phyloP scores from a whole-genome alignment of 2,888 invertebrate genomes.

The Noctua fimbriata region DNA sequence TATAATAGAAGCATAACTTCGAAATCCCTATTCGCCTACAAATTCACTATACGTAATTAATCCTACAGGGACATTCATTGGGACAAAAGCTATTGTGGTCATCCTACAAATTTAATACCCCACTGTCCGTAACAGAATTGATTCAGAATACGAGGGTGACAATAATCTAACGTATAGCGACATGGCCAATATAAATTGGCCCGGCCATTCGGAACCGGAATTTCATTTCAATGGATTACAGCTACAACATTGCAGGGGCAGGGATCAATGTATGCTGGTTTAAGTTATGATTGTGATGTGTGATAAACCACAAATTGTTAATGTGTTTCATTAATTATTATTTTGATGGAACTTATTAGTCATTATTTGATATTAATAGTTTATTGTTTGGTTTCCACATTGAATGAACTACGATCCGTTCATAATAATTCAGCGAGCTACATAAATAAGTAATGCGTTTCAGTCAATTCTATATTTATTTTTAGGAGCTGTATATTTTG shows the following conservation, averaged over 20 bases:
- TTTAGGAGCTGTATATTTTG: neutral
- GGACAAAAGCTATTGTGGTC: slow-evolving; percentile 52
- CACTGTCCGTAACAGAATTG: slow-evolving; percentile 63
- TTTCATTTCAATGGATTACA: slow-evolving; percentile 48
- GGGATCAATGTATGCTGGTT: slow-evolving; percentile 50
- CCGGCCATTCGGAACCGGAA: slow-evolving; percentile 50
- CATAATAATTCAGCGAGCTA: neutral
- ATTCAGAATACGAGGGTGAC: slow-evolving; percentile 69
- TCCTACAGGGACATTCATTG: slow-evolving; percentile 35
- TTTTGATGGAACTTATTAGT: slow-evolving; percentile 29
- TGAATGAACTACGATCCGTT: neutral
- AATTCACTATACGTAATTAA: slow-evolving; percentile 44
- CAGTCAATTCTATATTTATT: neutral
- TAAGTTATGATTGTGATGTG: slow-evolving; percentile 48
- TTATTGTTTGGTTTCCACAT: slow-evolving; percentile 9
- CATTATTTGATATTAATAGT: slow-evolving; percentile 17
- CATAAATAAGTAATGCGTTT: neutral
- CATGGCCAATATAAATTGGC: slow-evolving; percentile 65
- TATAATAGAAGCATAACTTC: neutral
- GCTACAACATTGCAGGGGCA: slow-evolving; percentile 9
- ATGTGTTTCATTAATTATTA: slow-evolving; percentile 26
- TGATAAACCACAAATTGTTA: slow-evolving; percentile 44
- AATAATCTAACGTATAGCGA: slow-evolving; percentile 61
- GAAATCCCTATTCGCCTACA: slow-evolving; percentile 1
- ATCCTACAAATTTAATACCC: slow-evolving; percentile 65